Evolutionary conservation across 1,140 invertebrate genomes (phyloP).

Genomic region (Steinernema feltiae): DNA sequence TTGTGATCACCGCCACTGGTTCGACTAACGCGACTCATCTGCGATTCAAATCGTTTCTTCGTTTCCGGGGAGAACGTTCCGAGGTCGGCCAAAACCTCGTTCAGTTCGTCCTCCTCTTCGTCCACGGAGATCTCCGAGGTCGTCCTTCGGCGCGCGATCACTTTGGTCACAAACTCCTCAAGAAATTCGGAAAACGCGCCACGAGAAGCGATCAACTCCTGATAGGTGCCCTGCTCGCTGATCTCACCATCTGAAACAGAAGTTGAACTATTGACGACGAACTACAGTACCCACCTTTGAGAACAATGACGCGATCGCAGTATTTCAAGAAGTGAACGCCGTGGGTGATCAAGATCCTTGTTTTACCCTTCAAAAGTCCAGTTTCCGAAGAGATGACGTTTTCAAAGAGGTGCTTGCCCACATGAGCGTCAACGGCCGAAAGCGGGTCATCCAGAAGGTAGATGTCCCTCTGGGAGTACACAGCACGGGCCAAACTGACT

Average conservation of each 20-base stretch:
- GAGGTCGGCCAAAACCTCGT: background rate
- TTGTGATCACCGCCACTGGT: no score
- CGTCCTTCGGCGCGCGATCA: background rate
- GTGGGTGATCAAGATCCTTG: slow-evolving; percentile 60
- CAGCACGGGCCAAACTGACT: slow-evolving; percentile 64
- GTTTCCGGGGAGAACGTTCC: background rate
- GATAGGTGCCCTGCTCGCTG: slow-evolving; percentile 17
- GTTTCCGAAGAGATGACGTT: slow-evolving; percentile 55
- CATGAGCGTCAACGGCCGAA: slow-evolving; percentile 59
- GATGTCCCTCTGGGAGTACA: slow-evolving; percentile 63
- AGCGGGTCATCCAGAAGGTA: slow-evolving; percentile 64
- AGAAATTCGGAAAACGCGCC: slow-evolving; percentile 37
- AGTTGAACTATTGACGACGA: background rate
- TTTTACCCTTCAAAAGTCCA: slow-evolving; percentile 52
- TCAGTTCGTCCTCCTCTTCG: background rate
- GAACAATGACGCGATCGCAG: slow-evolving; percentile 65
- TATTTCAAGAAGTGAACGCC: slow-evolving; percentile 59
- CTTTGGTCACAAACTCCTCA: background rate
- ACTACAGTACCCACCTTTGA: slow-evolving; percentile 47
- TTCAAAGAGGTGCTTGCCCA: slow-evolving; percentile 62
- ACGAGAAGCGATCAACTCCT: background rate
- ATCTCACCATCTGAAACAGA: slow-evolving; percentile 29
- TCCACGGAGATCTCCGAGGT: background rate
- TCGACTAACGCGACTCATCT: no score
- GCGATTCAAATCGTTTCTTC: background rate